phyloP scores from a whole-genome alignment of 92 coral and sea anemone species.

The Virgularia gustaviana region DNA sequence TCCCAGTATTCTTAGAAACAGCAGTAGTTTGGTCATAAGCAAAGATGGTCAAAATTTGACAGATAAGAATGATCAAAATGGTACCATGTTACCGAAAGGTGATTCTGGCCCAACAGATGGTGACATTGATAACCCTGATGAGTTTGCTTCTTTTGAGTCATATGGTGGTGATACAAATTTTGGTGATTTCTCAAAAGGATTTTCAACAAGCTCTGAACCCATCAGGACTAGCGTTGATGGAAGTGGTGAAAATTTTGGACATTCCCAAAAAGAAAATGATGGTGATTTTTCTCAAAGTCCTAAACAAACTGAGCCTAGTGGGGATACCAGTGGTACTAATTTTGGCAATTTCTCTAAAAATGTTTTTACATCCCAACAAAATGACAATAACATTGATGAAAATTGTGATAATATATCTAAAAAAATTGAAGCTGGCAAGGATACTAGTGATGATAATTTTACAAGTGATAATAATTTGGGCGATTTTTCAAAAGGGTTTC shows the following conservation, averaged over 20 bases:
- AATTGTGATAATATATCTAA: not conserved
- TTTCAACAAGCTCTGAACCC: no score
- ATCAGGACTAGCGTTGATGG: no score
- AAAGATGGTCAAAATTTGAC: not conserved
- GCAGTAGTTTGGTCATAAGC: not conserved
- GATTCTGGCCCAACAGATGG: not conserved
- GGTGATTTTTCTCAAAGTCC: not conserved
- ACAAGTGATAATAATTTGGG: slow-evolving; percentile 26
- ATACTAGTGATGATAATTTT: slow-evolving; percentile 7
- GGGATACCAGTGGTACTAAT: slow-evolving; percentile 34
- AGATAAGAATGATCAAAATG: not conserved
- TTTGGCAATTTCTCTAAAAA: slow-evolving; percentile 50
- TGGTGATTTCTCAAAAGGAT: slow-evolving; percentile 4
- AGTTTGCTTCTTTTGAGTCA: slow-evolving; percentile 23
- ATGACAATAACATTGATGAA: not conserved
- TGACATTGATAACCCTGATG: not conserved
- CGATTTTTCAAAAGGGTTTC: slow-evolving; percentile 2
- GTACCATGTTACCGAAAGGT: not conserved
- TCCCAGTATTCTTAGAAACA: not conserved
- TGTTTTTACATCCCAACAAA: slow-evolving; percentile 11
- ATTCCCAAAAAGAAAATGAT: slow-evolving; percentile 1
- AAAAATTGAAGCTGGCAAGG: not conserved
- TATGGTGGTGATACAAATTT: slow-evolving; percentile 19
- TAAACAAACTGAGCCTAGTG: slow-evolving; percentile 16
- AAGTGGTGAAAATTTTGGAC: no score